These are phyloP conservation scores for Diloba caeruleocephala DNA, from an alignment of 2,888 invertebrate species.

Conservation along the genomic window DNA sequence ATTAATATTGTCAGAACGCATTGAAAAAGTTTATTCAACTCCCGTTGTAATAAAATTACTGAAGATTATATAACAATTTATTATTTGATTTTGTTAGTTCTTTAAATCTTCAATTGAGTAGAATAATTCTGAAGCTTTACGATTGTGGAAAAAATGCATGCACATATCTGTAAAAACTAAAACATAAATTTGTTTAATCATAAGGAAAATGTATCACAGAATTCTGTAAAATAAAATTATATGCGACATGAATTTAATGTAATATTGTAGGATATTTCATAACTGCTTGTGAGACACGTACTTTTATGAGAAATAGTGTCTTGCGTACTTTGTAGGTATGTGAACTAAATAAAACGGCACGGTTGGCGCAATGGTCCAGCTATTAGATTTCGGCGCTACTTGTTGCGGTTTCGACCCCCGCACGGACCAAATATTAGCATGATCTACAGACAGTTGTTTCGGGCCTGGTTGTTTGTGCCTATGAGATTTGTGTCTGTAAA, in stretches of 20 bases:
- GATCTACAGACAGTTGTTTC: too few species aligned
- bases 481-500: too few species aligned
- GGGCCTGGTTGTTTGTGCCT: too few species aligned
- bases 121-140: constrained; percentile 24
- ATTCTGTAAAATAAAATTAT: background rate
- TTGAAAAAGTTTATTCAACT: too few species aligned
- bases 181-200: constrained; percentile 18
- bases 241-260: background rate
- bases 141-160: constrained; percentile 23
- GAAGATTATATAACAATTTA: background rate
- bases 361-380: too few species aligned
- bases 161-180: constrained; percentile 42
- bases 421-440: too few species aligned
- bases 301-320: background rate
- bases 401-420: too few species aligned
- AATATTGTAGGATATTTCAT: background rate
- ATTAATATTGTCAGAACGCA: too few species aligned
- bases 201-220: background rate
- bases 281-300: background rate
- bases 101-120: background rate
- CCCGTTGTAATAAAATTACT: constrained; percentile 26
- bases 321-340: constrained; percentile 13
- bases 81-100: background rate
- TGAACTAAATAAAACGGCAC: constrained; percentile 43
- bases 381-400: too few species aligned